A percentile compares a stretch with the other conserved stretches of the same genome.
phyloP scores from a whole-genome alignment of 2,888 invertebrate genomes.

The Craniophora ligustri region DNA sequence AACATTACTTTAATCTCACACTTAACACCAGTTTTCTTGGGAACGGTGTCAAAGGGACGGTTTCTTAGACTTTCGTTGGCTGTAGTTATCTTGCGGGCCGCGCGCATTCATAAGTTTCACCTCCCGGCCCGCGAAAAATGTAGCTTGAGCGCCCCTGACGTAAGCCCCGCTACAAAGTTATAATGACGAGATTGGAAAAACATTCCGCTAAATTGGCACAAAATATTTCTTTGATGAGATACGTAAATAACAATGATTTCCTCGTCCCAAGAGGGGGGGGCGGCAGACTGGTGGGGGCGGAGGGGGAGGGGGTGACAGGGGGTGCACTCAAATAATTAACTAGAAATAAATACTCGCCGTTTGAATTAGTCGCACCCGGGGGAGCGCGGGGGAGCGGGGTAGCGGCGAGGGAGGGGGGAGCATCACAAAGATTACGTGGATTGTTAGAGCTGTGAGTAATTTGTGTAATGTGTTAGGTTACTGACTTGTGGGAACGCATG shows the following conservation, averaged over 20 bases:
- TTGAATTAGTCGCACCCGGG: constrained; percentile 59
- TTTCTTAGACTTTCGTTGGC: no score
- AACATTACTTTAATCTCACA: no score
- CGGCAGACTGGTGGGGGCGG: not conserved
- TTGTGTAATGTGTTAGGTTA: not conserved
- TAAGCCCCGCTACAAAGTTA: constrained; percentile 15
- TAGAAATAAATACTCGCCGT: constrained; percentile 64
- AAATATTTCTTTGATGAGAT: constrained; percentile 58
- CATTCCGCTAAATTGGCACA: constrained; percentile 55
- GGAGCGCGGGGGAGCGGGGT: constrained; percentile 19
- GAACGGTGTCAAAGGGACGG: no score
- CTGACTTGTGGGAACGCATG: no score
- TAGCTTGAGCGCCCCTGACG: not conserved
- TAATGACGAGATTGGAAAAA: constrained; percentile 43
- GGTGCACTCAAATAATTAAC: constrained; percentile 66
- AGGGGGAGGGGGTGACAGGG: constrained; percentile 8
- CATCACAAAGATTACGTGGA: constrained; percentile 27
- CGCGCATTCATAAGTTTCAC: not conserved
- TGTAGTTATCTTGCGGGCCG: not conserved
- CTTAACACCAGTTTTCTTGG: no score
- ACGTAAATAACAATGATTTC: constrained; percentile 58
- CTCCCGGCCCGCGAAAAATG: not conserved
- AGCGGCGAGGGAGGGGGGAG: not conserved
- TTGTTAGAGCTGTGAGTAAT: not conserved
- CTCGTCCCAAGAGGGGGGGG: constrained; percentile 10